Percentiles rank a stretch among this genome's conserved stretches.
These are phyloP conservation scores for Dicrurus megarhynchus DNA, from an alignment of 2,113 vertebrate species.

Conservation along the genomic window DNA sequence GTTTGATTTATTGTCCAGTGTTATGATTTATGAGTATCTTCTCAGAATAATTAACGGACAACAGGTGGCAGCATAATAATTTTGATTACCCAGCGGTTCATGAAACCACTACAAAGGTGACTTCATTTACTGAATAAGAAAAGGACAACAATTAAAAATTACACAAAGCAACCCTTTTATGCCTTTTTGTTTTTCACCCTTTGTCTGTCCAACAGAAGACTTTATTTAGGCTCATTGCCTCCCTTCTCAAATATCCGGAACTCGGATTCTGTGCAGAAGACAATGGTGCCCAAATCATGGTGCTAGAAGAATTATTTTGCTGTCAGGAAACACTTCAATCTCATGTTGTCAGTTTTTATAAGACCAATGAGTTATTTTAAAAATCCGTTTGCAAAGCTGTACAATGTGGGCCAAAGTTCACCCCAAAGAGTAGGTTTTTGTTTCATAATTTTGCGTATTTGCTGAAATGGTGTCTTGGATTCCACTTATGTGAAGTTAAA, in stretches of 20 bases:
- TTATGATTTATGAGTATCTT: slow-evolving; percentile 99
- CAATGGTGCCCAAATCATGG: slow-evolving; percentile 18
- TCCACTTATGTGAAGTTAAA: not conserved
- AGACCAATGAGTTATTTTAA: not conserved
- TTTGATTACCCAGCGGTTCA: slow-evolving; percentile 86
- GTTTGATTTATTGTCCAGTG: slow-evolving; percentile 99
- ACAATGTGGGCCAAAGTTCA: not conserved
- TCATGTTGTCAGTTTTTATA: slow-evolving; percentile 14
- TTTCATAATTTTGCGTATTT: not conserved
- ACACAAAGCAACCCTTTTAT: slow-evolving; percentile 74
- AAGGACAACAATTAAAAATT: slow-evolving; percentile 76
- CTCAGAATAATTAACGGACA: slow-evolving; percentile 97
- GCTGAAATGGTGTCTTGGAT: not conserved
- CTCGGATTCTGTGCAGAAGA: not conserved
- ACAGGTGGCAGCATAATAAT: slow-evolving; percentile 95
- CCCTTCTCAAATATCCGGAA: slow-evolving; percentile 32
- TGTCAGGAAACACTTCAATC: slow-evolving; percentile 41
- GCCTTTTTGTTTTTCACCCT: slow-evolving; percentile 28
- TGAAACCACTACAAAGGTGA: slow-evolving; percentile 86
- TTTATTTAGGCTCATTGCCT: slow-evolving; percentile 57
- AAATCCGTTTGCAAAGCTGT: slow-evolving; percentile 10
- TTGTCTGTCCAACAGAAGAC: slow-evolving; percentile 70
- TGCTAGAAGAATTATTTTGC: slow-evolving; percentile 10
- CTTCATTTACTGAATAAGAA: slow-evolving; percentile 81
- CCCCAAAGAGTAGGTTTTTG: not conserved